phyloP scores from a whole-genome alignment of 2,113 vertebrate genomes.

The Rhadina sibilatrix region DNA sequence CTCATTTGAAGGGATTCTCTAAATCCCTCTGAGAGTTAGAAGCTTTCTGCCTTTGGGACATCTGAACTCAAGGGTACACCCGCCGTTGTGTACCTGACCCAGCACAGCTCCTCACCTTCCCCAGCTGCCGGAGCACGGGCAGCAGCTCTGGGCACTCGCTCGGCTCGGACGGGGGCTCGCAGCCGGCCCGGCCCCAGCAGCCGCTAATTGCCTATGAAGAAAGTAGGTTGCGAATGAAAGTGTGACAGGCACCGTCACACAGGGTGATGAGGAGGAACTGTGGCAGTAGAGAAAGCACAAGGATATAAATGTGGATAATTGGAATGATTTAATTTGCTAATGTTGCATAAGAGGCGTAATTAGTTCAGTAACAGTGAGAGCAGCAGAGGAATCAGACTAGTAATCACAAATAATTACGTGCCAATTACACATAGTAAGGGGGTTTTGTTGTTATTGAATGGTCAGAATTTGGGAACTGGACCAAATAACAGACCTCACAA shows the following conservation, averaged over 20 bases:
- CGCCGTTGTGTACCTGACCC: rapidly evolving
- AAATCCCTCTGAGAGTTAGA: not conserved
- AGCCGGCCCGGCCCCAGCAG: not conserved
- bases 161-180: not conserved
- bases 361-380: conserved; percentile 68
- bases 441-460: conserved; percentile 50
- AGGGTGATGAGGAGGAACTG: conserved; percentile 23
- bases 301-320: conserved; percentile 63
- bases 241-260: conserved; percentile 11
- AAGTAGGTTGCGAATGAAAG: conserved; percentile 28
- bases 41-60: not conserved
- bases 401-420: conserved; percentile 68
- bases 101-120: rapidly evolving
- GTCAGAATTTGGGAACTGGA: conserved; percentile 43
- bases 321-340: conserved; percentile 71
- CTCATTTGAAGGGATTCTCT: not conserved
- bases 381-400: conserved; percentile 60
- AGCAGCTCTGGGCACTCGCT: rapidly evolving
- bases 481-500: conserved; percentile 44
- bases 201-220: not conserved
- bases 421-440: conserved; percentile 57
- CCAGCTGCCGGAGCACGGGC: rapidly evolving
- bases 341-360: conserved; percentile 68
- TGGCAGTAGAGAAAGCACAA: conserved; percentile 35
- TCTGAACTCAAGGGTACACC: rapidly evolving